Evolutionary conservation across 2,113 vertebrate species (phyloP), one percentile per base, ranked within the genome.

Genomic region (Ascaphus truei): DNA sequence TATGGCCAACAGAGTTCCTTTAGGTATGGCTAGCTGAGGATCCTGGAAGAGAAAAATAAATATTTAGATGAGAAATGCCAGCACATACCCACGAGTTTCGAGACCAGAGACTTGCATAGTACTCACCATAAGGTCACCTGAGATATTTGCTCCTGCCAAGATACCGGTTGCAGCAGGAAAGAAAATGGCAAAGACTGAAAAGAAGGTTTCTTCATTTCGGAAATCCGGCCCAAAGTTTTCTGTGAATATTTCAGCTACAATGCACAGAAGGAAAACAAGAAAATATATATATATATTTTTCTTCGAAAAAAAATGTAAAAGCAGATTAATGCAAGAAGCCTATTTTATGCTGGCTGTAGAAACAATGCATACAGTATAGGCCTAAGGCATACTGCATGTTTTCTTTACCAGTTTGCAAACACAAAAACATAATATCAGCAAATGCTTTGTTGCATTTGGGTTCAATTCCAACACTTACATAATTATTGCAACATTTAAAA

Each of bases 111-210:
- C 5, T 34, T 34, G 31, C 11, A 73, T 23, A 57, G 30, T 68
- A 92, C 96, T 95, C 78, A 99, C 97, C 50, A 94, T 89, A 65
- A 98, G 95, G 81, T 99, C 97, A 84, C 97, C 97, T 34, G 97
- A 99, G 86, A 99, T 99, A 84, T 99, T 98, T 75, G 97, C 94
- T 73, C 97, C 97, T 36, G 97, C 97, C 78, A 99, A 86, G 83
- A 99, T 99, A 72, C 97, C 97, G 68, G 97, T 99, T 74, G 97
- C 97, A 61, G 97, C 97, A 55, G 97, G 97, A 82, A 99, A 99
- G 87, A 99, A 99, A 79, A 99, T 99, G 57, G 96, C 84, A 77
- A 99, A 99, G 0, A 99, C 94, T 0, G 96, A 96, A 79, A 99
- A 98, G 83, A 99, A 99, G 0, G 93, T 94, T 75, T 92, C 84